Conservation (phyloP, 1,140 invertebrate genomes). For the Drosophila pandora region DNA sequence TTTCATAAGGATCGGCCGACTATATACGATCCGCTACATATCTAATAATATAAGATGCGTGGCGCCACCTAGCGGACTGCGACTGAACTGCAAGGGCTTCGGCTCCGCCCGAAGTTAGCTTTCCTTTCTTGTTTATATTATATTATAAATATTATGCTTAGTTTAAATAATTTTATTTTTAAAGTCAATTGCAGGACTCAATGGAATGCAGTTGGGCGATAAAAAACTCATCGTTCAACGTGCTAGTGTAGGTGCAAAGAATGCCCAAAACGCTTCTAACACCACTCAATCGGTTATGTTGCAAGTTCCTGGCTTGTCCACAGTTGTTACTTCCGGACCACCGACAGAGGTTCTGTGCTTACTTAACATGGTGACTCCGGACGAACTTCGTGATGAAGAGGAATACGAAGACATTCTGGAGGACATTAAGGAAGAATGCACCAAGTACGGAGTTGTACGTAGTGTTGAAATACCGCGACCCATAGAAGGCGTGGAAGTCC, state of each 20-base stretch:
- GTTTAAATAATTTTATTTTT: neutral
- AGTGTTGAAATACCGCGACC: conserved; percentile 99
- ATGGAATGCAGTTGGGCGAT: conserved; percentile 99
- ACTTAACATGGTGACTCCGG: conserved; percentile 99
- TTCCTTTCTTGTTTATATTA: no score
- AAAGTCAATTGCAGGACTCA: conserved; percentile 98
- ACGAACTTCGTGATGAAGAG: conserved; percentile 98
- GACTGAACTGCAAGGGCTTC: no score
- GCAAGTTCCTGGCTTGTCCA: conserved; percentile 97
- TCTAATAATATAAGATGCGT: no score
- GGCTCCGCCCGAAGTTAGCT: no score
- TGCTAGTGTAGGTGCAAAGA: conserved; percentile 97
- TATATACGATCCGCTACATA: no score
- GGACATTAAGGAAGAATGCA: conserved; percentile 99
- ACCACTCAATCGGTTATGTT: conserved; percentile 88
- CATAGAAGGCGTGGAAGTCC: conserved; percentile 98
- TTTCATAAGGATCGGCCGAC: no score
- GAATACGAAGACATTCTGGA: conserved; percentile 99
- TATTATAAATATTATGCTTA: conserved; percentile 2
- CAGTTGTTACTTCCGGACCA: conserved; percentile 93
- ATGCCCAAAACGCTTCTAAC: conserved; percentile 90
- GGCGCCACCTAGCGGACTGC: no score
- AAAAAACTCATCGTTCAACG: conserved; percentile 99
- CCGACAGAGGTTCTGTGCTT: conserved; percentile 98
- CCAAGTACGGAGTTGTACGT: conserved; percentile 97